Base-by-base conservation (phyloP, 2,888 invertebrate genomes). In the Calephelis perditalis region DNA sequence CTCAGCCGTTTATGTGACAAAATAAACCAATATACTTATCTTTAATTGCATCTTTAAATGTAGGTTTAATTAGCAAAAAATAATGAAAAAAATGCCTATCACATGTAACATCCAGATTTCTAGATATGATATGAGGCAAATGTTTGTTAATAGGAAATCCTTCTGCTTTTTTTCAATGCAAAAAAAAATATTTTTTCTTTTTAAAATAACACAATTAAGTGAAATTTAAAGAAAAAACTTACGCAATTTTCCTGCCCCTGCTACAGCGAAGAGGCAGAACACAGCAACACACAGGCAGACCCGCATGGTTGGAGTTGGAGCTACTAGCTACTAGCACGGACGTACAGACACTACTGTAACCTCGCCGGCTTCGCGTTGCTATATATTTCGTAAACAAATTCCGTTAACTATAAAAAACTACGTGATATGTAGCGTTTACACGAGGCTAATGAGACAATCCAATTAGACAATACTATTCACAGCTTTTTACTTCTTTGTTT, bases 331-430 rank as follows among this genome's bases (percentile, higher is more conserved):
- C 49, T 12, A 9, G 9, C 9, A 49, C 49, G 49, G 8, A 15
- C 49, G 10, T 15, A 49, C 26, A 49, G 49, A 49, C 49, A 26
- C 49, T 15, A 49, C 49, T 49, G 49, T 49, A 10, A 15, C 49
- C 9, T 15, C 26, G 26, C 49, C 49, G 15, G 26, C 9, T 26
- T 10, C 49, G 49, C 49, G 10, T 49, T 26, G 26, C 26, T 49
- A 49, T 49, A 49, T 49, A 49, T 49, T 49, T 49, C 49, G 49
- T 49, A 26, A 49, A 49, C 26, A 49, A 35, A 35, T 8, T 35
- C 49, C 49, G 49, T 49, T 26, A 15, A 26, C 15, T 49, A 10
- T 49, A 49, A 49, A 49, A 49, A 49, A 49, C 49, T 49, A 15
- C 47, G 9, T 10, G 49, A 11, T 26, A 52, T 35, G 52, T 26